Evolutionary conservation across 2,888 invertebrate species (phyloP).

Genomic region (Silvanus unidentatus): DNA sequence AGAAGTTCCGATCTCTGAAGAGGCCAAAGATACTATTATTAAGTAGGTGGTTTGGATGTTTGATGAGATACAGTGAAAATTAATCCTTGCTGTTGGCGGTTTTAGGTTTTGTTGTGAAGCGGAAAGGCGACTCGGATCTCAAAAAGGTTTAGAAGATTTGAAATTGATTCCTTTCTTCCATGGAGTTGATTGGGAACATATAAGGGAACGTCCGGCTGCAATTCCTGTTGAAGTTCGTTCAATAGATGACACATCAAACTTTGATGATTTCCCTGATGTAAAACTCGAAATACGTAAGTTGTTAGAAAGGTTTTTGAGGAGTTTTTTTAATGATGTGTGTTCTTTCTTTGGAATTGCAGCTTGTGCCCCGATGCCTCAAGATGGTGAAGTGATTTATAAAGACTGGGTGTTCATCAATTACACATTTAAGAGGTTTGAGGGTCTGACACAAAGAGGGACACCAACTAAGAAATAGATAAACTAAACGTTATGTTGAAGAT

Average conservation of each 20-base stretch:
- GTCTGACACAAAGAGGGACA: slow-evolving; percentile 84
- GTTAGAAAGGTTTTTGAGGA: background rate
- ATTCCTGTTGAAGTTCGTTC: slow-evolving; percentile 96
- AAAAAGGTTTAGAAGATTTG: slow-evolving; percentile 89
- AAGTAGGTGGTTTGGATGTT: slow-evolving; percentile 32
- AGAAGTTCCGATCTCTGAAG: slow-evolving; percentile 97
- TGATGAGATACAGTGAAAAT: too few species aligned
- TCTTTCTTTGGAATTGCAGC: too few species aligned
- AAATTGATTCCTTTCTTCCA: slow-evolving; percentile 91
- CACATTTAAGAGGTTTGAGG: slow-evolving; percentile 99
- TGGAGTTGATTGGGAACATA: slow-evolving; percentile 98
- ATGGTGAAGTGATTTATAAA: slow-evolving; percentile 87
- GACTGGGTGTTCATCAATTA: slow-evolving; percentile 99
- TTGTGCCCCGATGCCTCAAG: slow-evolving; percentile 81
- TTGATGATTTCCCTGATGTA: slow-evolving; percentile 99
- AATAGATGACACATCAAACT: slow-evolving; percentile 99
- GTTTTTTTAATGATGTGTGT: background rate
- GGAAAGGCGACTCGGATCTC: slow-evolving; percentile 84
- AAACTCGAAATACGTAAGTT: slow-evolving; percentile 96
- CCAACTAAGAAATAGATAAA: slow-evolving; percentile 66
- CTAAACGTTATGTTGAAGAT: slow-evolving; percentile 9
- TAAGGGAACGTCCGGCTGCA: slow-evolving; percentile 95
- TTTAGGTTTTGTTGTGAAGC: slow-evolving; percentile 92
- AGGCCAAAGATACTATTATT: slow-evolving; percentile 90
- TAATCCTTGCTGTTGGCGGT: slow-evolving; percentile 10